These are phyloP conservation scores for Ranitomeya imitator DNA, from an alignment of 2,113 vertebrate species.

Conservation along the genomic window DNA sequence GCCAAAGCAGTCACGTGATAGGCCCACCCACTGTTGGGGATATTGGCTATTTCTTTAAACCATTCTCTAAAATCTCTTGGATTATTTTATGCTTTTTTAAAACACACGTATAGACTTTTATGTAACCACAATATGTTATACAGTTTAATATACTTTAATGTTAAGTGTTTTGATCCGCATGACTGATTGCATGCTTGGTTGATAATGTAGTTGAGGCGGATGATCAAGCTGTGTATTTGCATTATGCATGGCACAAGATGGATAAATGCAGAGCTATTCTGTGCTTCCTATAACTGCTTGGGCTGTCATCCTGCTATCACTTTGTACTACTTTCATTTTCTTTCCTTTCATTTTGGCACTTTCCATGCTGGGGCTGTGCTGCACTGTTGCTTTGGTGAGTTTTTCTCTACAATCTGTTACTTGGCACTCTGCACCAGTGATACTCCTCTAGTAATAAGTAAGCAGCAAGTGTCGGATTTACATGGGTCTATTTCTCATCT, in stretches of 20 bases:
- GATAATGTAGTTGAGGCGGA: background rate
- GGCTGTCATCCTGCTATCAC: conserved; percentile 77
- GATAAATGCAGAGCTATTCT: conserved; percentile 64
- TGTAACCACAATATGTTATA: background rate
- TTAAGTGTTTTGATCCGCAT: background rate
- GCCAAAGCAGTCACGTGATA: background rate
- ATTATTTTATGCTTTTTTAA: background rate
- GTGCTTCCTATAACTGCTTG: conserved; percentile 73
- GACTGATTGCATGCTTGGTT: background rate
- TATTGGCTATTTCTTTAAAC: background rate
- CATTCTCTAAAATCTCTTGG: background rate
- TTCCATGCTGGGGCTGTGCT: conserved; percentile 90
- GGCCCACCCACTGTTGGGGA: background rate
- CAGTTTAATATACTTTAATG: background rate
- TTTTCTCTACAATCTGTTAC: conserved; percentile 58
- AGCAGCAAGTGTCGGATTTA: background rate
- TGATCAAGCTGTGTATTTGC: background rate
- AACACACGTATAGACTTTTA: no score
- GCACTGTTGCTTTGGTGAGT: conserved; percentile 97
- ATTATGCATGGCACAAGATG: conserved; percentile 68
- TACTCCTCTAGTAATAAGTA: background rate
- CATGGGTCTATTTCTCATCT: background rate
- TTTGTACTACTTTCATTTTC: conserved; percentile 70
- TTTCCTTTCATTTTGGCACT: conserved; percentile 76
- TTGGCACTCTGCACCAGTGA: background rate